Conservation (phyloP, 2,113 vertebrate species). For the Sialia sialis region DNA sequence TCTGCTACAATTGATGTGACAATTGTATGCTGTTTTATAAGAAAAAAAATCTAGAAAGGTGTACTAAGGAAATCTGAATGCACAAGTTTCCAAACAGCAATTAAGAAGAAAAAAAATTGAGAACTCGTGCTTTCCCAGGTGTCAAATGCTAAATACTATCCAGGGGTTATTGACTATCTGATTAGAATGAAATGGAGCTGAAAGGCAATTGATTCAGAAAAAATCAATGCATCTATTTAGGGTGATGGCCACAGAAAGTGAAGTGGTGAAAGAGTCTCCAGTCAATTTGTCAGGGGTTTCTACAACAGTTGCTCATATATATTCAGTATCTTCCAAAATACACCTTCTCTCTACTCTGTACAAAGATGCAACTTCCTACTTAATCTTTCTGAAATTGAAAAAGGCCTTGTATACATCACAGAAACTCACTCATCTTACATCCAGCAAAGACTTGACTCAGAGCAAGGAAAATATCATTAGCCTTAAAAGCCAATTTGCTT, state of each 20-base stretch:
- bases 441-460: not conserved
- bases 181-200: slow-evolving; percentile 66
- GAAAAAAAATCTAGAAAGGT: not conserved
- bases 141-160: slow-evolving; percentile 52
- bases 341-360: not conserved
- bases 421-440: not conserved
- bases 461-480: not conserved
- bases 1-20: not conserved
- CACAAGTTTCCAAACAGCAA: slow-evolving; percentile 36
- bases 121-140: slow-evolving; percentile 3
- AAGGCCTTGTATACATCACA: not conserved
- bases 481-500: not conserved
- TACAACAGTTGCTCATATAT: not conserved
- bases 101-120: slow-evolving; percentile 41
- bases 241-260: slow-evolving; percentile 39
- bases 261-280: slow-evolving; percentile 2
- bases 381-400: not conserved
- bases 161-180: slow-evolving; percentile 59
- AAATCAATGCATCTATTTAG: slow-evolving; percentile 60
- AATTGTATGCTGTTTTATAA: not conserved
- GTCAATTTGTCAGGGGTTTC: not conserved
- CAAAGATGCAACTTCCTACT: not conserved
- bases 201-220: slow-evolving; percentile 65
- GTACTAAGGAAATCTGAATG: not conserved
- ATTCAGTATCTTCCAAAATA: not conserved